These are phyloP conservation scores for Nyctibius grandis DNA, from an alignment of 2,797 vertebrate genomes.

Conservation along the genomic window DNA sequence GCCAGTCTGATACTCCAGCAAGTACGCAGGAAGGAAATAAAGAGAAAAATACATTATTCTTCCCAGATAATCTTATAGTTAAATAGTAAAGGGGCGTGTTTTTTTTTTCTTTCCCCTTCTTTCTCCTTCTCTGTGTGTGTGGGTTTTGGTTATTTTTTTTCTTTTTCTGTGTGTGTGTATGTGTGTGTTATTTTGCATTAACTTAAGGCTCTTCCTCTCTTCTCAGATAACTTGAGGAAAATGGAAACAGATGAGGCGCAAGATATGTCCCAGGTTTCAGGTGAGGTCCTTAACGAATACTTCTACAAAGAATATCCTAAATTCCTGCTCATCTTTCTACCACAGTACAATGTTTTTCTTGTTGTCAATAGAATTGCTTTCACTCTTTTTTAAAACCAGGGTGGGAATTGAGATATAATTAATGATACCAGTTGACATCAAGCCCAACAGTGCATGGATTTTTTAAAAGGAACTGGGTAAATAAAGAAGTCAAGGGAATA, in stretches of 20 bases:
- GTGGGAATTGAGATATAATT: conserved; percentile 50
- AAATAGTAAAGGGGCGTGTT: conserved; percentile 64
- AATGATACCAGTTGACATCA: conserved; percentile 41
- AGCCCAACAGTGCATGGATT: not conserved
- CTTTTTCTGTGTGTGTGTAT: conserved; percentile 54
- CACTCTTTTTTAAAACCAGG: conserved; percentile 8
- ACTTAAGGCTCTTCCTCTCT: conserved; percentile 67
- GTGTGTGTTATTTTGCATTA: conserved; percentile 52
- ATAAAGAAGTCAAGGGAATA: conserved; percentile 25
- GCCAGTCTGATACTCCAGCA: conserved; percentile 76
- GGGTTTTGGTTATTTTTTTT: not conserved
- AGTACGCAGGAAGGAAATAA: conserved; percentile 77
- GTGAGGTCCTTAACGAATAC: conserved; percentile 74
- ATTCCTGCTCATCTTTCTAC: conserved; percentile 35
- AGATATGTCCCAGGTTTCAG: conserved; percentile 98
- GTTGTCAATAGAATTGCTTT: conserved; percentile 36
- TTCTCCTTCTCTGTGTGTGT: not conserved
- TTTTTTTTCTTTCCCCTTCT: not conserved
- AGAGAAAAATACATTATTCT: conserved; percentile 81
- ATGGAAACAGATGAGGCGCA: conserved; percentile 97
- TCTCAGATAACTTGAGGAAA: conserved; percentile 89
- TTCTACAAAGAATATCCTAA: conserved; percentile 11
- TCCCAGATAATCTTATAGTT: conserved; percentile 82
- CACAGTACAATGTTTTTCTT: not conserved
- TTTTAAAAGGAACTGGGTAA: conserved; percentile 21